Evolutionary conservation across 2,797 vertebrate species (phyloP), one percentile per base, ranked within the genome.

Genomic region (Megaceryle alcyon): DNA sequence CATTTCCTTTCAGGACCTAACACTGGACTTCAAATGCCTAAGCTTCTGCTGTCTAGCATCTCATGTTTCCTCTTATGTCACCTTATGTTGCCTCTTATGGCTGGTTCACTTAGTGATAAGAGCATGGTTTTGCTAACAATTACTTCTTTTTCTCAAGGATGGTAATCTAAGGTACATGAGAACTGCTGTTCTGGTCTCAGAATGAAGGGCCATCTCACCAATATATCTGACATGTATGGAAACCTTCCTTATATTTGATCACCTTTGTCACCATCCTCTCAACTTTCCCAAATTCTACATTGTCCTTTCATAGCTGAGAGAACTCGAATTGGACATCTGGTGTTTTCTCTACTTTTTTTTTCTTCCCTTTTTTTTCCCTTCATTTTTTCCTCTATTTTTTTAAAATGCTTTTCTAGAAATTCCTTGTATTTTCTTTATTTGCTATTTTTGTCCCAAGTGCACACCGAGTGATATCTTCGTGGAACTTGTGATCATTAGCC

Each of bases 361-460:
- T 3, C 3, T 8, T 7, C 48, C 22, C 13, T 22, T 22, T 25
- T 13, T 6, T 4, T 4, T 2, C 3, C 6, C 22, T 11, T 46
- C 6, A 22, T 7, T 46, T 44, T 46, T 22, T 46, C 12, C 15
- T 6, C 9, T 5, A 6, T 23, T 18, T 17, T 84, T 82, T 33
- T 73, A 57, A 6, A 72, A 61, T 53, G 23, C 1, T n/a, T 86
- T 90, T 19, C 2, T n/a, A 72, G 19, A 79, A 75, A 60, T 39
- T 79, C 0, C 14, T 19, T 85, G 0, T 41, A 29, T 77, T 83
- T 80, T 41, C 14, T 41, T 41, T 19, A 33, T 83, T 90, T 66
- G 14, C n/a, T 77, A 1, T 12, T 88, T 82, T 88, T 5, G 3
- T 6, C 26, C 15, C 6, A 66, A 13, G 10, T 49, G 39, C 86